Base-by-base conservation (phyloP, 2,797 vertebrate species). In the Eulemur coronatus region DNA sequence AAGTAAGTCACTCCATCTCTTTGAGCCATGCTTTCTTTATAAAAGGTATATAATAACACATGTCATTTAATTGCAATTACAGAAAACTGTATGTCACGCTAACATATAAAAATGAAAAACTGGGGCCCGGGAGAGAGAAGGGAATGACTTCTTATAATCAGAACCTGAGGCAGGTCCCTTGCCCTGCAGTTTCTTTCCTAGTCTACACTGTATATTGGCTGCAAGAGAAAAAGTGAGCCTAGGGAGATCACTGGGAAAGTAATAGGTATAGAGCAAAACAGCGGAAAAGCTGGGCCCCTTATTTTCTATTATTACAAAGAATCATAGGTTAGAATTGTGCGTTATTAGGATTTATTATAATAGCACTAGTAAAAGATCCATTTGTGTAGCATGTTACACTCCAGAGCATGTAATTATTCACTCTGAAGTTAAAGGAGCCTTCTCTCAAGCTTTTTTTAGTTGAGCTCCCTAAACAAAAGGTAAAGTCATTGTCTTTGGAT, bases 311-410 rank as follows among this genome's bases (percentile, higher is more conserved):
- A 67, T 48, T 93, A 73, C 67, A 81, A 93, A 61, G 18, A 85
- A 24, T 26, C 7, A 13, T 89, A 72, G 87, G 61, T 87, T 80
- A 89, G 35, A 89, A 14, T 43, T 87, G 57, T 63, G 22, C 72
- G 67, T 72, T 85, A 63, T 76, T 81, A 94, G 73, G 10, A 30
- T 89, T 93, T 95, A 89, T 75, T 88, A 12, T 96, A 95, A 90
- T 67, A 57, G 55, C 82, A 63, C 52, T 86, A 93, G 87, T 93
- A 79, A 92, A 72, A 92, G 80, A 75, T 55, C 50, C 55, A 75
- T 50, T 63, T 61, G 61, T 24, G 73, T 43, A 30, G 17, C 33
- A 11, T 30, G 35, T 72, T 91, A 43, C 30, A 28, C 7, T 75
- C 41, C 26, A 65, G 46, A 41, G 30, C 67, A 41, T 61, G n/a